Evolutionary conservation across 2,888 invertebrate species (phyloP).

Genomic region (Cephus pygmeus): DNA sequence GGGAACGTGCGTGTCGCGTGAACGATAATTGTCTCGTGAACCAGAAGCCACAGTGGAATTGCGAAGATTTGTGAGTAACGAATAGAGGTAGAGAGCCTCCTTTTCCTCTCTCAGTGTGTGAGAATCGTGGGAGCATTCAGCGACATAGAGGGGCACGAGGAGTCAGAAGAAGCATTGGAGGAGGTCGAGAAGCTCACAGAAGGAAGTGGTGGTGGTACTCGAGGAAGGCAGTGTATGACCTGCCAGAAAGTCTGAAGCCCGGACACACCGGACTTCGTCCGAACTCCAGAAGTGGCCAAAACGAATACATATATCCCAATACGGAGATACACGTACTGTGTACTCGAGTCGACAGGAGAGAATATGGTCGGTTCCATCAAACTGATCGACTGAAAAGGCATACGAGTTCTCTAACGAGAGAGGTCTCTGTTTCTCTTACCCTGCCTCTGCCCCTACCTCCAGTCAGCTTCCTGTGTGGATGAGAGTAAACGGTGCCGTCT

Average conservation of each 20-base stretch:
- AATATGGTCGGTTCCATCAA: not conserved
- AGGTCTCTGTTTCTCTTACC: not conserved
- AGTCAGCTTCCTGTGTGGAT: not conserved
- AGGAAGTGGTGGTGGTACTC: not conserved
- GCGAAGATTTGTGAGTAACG: not conserved
- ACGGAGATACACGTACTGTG: not conserved
- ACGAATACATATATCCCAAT: not conserved
- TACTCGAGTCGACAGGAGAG: not conserved
- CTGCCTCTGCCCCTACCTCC: not conserved
- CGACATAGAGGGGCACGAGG: not conserved
- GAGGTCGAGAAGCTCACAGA: not conserved
- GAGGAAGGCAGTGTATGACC: not conserved
- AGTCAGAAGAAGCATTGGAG: not conserved
- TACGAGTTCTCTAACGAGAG: not conserved
- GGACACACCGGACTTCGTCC: not conserved
- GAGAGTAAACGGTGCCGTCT: not conserved
- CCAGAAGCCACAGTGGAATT: not conserved
- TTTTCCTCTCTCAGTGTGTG: not conserved
- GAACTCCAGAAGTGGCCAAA: not conserved
- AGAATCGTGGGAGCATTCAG: not conserved
- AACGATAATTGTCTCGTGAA: not conserved
- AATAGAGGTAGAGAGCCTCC: not conserved
- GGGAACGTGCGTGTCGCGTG: not conserved
- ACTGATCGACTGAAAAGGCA: not conserved
- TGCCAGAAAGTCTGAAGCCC: not conserved